Evolutionary conservation across 1,140 invertebrate genomes (phyloP).

Genomic region (Brachionus rubens): DNA sequence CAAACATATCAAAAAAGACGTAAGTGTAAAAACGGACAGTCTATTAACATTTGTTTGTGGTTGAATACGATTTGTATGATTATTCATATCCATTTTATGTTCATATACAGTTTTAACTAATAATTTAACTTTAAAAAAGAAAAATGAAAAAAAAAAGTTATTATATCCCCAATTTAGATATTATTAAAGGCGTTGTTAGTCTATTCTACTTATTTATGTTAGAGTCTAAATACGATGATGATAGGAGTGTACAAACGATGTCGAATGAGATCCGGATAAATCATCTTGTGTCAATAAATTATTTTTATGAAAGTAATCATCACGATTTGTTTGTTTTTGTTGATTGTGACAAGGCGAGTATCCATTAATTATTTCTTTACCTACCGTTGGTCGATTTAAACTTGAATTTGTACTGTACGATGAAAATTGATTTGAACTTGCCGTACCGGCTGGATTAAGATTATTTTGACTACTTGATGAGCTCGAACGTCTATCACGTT

Average conservation of each 20-base stretch:
- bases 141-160: not conserved
- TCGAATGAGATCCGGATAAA: constrained; percentile 30
- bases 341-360: not conserved
- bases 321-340: not conserved
- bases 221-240: constrained; percentile 30
- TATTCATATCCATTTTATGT: not conserved
- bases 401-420: not conserved
- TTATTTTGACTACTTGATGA: constrained; percentile 34
- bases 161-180: not conserved
- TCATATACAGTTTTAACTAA: constrained; percentile 11
- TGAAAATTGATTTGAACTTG: constrained; percentile 42
- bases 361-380: constrained; percentile 8
- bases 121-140: constrained; percentile 28
- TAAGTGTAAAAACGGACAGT: constrained; percentile 24
- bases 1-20: constrained; percentile 21
- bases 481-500: not conserved
- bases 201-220: not conserved
- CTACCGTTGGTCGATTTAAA: not conserved
- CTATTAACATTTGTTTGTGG: no score
- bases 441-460: not conserved
- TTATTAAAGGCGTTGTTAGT: constrained; percentile 16
- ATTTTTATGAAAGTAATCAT: not conserved
- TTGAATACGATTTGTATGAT: not conserved
- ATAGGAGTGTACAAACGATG: constrained; percentile 37
- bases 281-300: constrained; percentile 32